These are phyloP conservation scores for Lingula anatina DNA, from an alignment of 2,888 invertebrate genomes.

Conservation along the genomic window DNA sequence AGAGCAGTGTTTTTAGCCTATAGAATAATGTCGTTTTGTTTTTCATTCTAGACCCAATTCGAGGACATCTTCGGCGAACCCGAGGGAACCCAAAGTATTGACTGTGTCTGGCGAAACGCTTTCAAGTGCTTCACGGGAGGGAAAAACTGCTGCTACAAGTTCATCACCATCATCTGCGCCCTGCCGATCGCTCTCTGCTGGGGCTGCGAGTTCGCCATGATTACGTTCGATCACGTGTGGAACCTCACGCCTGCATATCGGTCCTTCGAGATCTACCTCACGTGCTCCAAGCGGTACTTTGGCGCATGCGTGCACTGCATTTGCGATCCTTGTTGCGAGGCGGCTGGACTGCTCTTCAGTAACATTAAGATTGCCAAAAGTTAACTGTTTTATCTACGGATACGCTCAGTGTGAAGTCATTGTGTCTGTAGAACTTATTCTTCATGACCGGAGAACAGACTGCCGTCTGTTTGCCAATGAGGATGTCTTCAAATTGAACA, in stretches of 20 bases:
- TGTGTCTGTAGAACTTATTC: too few relatives aligned
- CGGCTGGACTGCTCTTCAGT: slow-evolving; percentile 9
- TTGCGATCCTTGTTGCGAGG: slow-evolving; percentile 10
- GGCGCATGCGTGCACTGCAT: slow-evolving; percentile 6
- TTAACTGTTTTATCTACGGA: too few relatives aligned
- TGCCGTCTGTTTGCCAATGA: too few relatives aligned
- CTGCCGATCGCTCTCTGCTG: slow-evolving; percentile 63
- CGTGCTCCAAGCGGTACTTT: neutral
- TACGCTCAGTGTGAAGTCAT: too few relatives aligned
- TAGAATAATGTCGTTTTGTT: too few relatives aligned
- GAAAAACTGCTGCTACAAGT: slow-evolving; percentile 64
- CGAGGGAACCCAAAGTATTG: slow-evolving; percentile 48
- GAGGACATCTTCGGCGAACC: slow-evolving; percentile 54
- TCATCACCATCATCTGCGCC: slow-evolving; percentile 63
- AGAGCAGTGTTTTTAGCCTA: too few relatives aligned
- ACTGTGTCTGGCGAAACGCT: slow-evolving; percentile 65
- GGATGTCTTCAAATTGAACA: too few relatives aligned
- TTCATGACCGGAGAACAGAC: too few relatives aligned
- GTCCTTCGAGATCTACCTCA: slow-evolving; percentile 22
- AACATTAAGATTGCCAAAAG: slow-evolving; percentile 6
- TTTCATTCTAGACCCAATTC: too few relatives aligned
- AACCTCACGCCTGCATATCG: slow-evolving; percentile 65
- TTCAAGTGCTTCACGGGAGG: slow-evolving; percentile 63
- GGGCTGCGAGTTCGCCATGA: too few relatives aligned
- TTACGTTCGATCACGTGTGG: slow-evolving; percentile 65